A percentile compares a stretch with the other conserved stretches of the same genome.
phyloP scores from a whole-genome alignment of 2,888 invertebrate species.

The Corythucha ciliata region DNA sequence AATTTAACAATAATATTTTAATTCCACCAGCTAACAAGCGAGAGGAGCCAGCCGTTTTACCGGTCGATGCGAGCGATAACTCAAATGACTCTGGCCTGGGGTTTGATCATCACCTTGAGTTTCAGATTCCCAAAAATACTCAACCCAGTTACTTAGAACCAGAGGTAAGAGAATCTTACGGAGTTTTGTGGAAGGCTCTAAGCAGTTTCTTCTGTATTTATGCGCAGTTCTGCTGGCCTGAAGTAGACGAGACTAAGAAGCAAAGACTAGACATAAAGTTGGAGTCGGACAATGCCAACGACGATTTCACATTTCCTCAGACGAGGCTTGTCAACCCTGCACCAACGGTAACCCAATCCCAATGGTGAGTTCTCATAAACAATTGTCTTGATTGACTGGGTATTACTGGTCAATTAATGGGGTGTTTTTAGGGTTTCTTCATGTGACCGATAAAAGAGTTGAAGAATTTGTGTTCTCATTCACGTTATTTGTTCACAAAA shows the following conservation, averaged over 20 bases:
- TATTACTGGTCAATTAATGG: no score
- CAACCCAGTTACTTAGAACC: slow-evolving; percentile 25
- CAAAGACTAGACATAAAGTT: slow-evolving; percentile 58
- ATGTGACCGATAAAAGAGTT: neutral
- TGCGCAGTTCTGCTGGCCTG: slow-evolving; percentile 25
- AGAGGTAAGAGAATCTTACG: slow-evolving; percentile 24
- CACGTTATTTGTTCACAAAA: neutral
- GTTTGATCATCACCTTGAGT: slow-evolving; percentile 55
- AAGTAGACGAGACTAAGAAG: slow-evolving; percentile 41
- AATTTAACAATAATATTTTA: neutral
- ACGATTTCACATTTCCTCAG: slow-evolving; percentile 54
- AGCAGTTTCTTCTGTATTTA: slow-evolving; percentile 7
- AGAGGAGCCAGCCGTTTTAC: slow-evolving; percentile 42
- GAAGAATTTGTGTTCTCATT: neutral
- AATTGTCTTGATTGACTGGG: no score
- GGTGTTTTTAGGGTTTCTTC: neutral
- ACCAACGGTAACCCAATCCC: slow-evolving; percentile 9
- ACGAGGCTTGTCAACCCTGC: slow-evolving; percentile 7
- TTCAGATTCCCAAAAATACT: slow-evolving; percentile 26
- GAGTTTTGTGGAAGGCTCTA: neutral
- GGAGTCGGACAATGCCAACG: slow-evolving; percentile 61
- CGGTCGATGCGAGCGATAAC: slow-evolving; percentile 64
- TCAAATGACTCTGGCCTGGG: slow-evolving; percentile 85
- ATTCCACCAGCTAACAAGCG: slow-evolving; percentile 13
- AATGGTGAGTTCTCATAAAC: neutral